Percentiles rank a stretch among this genome's conserved stretches.
These are phyloP conservation scores for Pseudomugil gertrudae DNA, from an alignment of 2,797 vertebrate species.

Conservation along the genomic window DNA sequence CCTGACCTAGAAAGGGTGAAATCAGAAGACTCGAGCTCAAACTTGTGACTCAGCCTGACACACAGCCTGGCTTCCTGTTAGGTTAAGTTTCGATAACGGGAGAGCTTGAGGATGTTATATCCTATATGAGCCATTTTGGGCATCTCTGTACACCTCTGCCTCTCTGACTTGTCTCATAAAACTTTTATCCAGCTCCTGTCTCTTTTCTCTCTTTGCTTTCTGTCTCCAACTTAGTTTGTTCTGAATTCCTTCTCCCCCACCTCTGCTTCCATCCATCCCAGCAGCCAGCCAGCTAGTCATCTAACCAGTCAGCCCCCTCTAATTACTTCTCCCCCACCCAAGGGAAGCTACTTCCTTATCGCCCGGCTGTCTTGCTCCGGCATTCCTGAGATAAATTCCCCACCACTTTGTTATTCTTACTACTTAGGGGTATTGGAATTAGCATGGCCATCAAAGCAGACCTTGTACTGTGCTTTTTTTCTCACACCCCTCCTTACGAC, in stretches of 20 bases:
- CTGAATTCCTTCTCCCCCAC: conserved; percentile 11
- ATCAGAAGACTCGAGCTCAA: conserved; percentile 26
- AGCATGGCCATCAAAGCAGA: conserved; percentile 78
- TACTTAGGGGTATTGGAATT: conserved; percentile 79
- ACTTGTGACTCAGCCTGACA: conserved; percentile 52
- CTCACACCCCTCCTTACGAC: conserved; percentile 52
- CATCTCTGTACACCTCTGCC: not conserved
- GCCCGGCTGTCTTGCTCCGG: conserved; percentile 72
- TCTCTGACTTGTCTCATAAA: not conserved
- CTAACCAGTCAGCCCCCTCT: conserved; percentile 67
- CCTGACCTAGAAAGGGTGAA: conserved; percentile 60
- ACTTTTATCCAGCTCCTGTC: not conserved
- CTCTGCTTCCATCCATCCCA: conserved; percentile 32
- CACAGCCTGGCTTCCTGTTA: conserved; percentile 25
- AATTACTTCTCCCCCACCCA: conserved; percentile 79
- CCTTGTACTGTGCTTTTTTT: conserved; percentile 70
- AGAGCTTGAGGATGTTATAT: conserved; percentile 29
- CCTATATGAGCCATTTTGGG: too few species aligned
- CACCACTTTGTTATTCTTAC: conserved; percentile 81
- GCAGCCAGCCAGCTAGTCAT: conserved; percentile 57
- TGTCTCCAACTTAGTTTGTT: conserved; percentile 23
- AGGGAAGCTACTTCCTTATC: conserved; percentile 79
- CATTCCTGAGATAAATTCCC: conserved; percentile 83
- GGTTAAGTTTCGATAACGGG: conserved; percentile 37
- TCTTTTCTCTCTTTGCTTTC: conserved; percentile 6